phyloP scores from a whole-genome alignment of 2,113 vertebrate genomes.

The Verasper variegatus region DNA sequence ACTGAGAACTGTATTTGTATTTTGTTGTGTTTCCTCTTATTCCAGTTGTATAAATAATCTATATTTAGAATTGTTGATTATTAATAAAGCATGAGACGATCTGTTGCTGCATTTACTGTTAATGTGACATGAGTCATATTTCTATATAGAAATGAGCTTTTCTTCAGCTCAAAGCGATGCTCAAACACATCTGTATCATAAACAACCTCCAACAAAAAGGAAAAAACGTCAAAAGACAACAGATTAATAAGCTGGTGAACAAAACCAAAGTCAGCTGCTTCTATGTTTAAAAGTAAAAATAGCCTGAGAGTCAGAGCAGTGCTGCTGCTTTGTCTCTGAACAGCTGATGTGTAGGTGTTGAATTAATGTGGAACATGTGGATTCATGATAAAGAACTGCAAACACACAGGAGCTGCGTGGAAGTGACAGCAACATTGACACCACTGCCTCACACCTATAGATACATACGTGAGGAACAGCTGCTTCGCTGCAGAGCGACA shows the following conservation, averaged over 20 bases:
- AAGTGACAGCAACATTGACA: slow-evolving; percentile 37
- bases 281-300: too few species aligned
- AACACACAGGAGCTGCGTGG: slow-evolving; percentile 3
- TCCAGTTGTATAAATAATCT: background rate
- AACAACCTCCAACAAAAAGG: background rate
- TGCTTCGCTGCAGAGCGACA: slow-evolving; percentile 56
- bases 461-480: slow-evolving; percentile 62
- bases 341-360: slow-evolving; percentile 23
- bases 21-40: background rate
- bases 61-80: background rate
- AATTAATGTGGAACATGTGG: slow-evolving; percentile 45
- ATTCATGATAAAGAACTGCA: slow-evolving; percentile 38
- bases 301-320: background rate
- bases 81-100: background rate
- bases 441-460: slow-evolving; percentile 57
- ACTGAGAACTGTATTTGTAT: background rate
- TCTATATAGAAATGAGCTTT: background rate
- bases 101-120: background rate
- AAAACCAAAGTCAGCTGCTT: too few species aligned
- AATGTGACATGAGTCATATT: background rate
- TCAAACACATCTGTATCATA: background rate
- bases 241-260: too few species aligned
- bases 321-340: background rate
- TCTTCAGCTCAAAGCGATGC: background rate
- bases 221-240: too few species aligned